Evolutionary conservation across 1,140 invertebrate genomes (phyloP).

Genomic region (Cotesia vestalis): DNA sequence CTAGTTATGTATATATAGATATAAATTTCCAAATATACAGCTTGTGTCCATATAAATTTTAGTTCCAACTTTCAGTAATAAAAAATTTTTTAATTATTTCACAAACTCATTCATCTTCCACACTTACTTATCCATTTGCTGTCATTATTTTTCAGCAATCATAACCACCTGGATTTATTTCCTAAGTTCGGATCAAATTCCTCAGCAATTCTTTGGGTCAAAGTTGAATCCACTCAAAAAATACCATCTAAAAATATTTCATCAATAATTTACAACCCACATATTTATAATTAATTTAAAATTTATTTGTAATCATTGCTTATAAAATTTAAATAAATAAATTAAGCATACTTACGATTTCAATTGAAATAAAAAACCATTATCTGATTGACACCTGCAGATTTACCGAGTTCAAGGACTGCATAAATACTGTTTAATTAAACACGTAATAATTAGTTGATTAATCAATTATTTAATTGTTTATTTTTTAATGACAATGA

Average conservation of each 20-base stretch:
- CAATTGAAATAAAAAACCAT: background rate
- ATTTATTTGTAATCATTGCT: background rate
- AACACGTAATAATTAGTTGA: background rate
- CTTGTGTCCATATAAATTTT: no score
- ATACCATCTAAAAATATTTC: background rate
- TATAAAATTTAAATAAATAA: constrained; percentile 10
- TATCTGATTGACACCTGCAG: constrained; percentile 9
- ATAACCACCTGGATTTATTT: background rate
- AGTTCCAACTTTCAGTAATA: no score
- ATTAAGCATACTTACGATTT: constrained; percentile 5
- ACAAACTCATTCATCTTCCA: no score
- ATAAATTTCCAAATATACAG: no score
- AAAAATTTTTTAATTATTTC: no score
- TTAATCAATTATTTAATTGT: background rate
- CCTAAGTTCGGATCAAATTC: no score
- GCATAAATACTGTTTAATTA: background rate
- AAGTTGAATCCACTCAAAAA: constrained; percentile 27
- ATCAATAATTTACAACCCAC: no score
- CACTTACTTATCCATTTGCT: background rate
- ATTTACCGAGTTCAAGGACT: background rate
- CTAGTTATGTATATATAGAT: no score
- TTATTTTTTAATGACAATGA: no score
- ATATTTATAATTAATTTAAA: no score
- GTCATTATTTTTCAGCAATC: constrained; percentile 23
- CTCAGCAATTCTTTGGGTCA: background rate